Evolutionary conservation across 2,888 invertebrate species (phyloP), one percentile per base, ranked within the genome.

Genomic region (Exocentrus adspersus): DNA sequence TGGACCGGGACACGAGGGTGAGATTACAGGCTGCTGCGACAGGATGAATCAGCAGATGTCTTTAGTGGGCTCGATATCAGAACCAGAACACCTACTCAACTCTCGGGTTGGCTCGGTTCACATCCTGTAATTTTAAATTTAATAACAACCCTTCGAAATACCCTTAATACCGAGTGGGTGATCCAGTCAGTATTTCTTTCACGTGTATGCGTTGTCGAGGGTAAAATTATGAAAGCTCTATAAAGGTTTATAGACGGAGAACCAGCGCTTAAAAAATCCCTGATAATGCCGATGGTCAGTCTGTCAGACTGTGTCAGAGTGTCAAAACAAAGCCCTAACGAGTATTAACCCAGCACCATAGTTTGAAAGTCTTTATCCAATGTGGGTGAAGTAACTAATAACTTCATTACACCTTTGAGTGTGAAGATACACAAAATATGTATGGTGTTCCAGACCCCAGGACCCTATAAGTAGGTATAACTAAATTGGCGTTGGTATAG

Each of bases 41-140:
- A 67, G 71, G 69, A 73, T 74, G 76, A 77, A 75, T 75, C 76
- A 75, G 75, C 76, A 75, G 75, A 75, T 75, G 76, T 74, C 68
- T 71, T 65, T 64, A 69, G 68, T 65, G 64, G 62, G 64, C 60
- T 67, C 62, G 56, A 50, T 59, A 65, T 60, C 66, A 59, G 52
- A 42, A 51, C 54, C 46, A 51, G 64, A 41, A 60, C 60, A 62
- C 67, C 62, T 61, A 64, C 53, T 61, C 60, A 62, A 45, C 54
- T 57, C 62, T 60, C 62, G 28, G 50, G 28, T 42, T 58, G 62
- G 43, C 37, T 70, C 61, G 62, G 67, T 69, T 64, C 65, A 64
- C 48, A 68, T 62, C 64, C 62, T 56, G 60, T 67, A 58, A 70
- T 70, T 68, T 70, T 65, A 54, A 68, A 68, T 66, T 67, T 70